Evolutionary conservation across 2,113 vertebrate species (phyloP).

Genomic region (Mesitornis unicolor): DNA sequence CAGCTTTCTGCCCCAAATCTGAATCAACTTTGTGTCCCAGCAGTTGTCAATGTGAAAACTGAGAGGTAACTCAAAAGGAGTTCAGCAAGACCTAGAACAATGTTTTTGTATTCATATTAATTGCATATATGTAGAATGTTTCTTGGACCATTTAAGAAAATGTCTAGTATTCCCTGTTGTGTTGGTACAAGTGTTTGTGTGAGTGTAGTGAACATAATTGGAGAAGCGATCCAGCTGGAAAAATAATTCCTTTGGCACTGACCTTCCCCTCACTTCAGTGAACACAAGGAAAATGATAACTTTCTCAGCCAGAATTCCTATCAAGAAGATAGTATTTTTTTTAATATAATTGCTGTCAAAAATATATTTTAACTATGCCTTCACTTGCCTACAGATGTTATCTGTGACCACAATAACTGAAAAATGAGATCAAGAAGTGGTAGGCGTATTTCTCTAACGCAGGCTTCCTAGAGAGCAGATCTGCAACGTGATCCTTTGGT

Average conservation of each 20-base stretch:
- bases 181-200: background rate
- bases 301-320: background rate
- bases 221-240: background rate
- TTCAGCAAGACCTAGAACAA: background rate
- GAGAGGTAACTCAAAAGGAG: background rate
- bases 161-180: background rate
- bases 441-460: background rate
- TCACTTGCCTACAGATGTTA: background rate
- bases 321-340: background rate
- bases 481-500: background rate
- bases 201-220: background rate
- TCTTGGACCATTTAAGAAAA: background rate
- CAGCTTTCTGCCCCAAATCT: background rate
- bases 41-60: rapidly evolving
- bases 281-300: background rate
- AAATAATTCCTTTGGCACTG: background rate
- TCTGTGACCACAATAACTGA: background rate
- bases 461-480: background rate
- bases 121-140: background rate
- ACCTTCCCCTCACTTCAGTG: background rate
- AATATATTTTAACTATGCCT: background rate
- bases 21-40: background rate
- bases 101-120: background rate
- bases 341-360: background rate
- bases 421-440: background rate